These are phyloP conservation scores for Aphis gossypii DNA, from an alignment of 1,140 invertebrate genomes.

Conservation along the genomic window DNA sequence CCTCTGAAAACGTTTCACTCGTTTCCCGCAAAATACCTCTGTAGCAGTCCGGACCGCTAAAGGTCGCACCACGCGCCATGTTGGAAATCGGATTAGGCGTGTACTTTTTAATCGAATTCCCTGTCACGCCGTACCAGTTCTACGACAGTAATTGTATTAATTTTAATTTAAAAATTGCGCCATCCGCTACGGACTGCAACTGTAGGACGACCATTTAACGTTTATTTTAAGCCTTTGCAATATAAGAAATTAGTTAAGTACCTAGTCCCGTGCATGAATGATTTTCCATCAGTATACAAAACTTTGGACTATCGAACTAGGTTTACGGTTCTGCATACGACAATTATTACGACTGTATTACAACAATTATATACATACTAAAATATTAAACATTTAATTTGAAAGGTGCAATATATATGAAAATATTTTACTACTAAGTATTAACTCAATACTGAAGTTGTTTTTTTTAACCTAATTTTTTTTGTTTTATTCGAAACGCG, in stretches of 20 bases:
- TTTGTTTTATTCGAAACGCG: neutral
- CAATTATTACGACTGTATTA: neutral
- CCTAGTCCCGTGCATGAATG: neutral
- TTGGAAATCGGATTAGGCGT: neutral
- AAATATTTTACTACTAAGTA: neutral
- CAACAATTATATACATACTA: neutral
- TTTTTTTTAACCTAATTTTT: neutral
- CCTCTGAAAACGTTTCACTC: neutral
- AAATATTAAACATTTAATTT: neutral
- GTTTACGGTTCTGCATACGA: neutral
- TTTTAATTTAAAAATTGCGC: neutral
- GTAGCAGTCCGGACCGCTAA: neutral
- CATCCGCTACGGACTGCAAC: neutral
- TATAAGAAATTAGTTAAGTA: neutral
- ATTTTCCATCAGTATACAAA: neutral
- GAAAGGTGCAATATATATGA: neutral
- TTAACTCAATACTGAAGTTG: neutral
- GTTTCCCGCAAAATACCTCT: neutral
- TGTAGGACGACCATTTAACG: neutral
- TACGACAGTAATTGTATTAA: neutral
- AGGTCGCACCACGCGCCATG: neutral
- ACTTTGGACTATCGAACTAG: neutral
- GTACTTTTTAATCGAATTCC: constrained; percentile 9
- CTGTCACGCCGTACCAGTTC: neutral
- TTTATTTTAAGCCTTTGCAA: neutral